phyloP scores from a whole-genome alignment of 1,140 invertebrate genomes.

The Sarcophaga peregrina region DNA sequence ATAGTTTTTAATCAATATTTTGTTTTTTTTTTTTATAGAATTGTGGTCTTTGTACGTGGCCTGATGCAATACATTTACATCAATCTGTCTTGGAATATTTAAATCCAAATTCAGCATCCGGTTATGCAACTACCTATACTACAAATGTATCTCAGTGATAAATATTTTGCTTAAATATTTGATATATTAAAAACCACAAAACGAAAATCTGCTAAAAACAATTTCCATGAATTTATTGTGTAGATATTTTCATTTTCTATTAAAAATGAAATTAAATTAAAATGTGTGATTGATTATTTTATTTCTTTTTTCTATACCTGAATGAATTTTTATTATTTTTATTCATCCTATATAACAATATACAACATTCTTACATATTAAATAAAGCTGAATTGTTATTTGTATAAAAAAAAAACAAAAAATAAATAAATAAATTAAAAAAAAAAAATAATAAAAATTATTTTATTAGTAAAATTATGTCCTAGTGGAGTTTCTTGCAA shows the following conservation, averaged over 20 bases:
- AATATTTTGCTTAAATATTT: not conserved
- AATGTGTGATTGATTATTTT: constrained; percentile 5
- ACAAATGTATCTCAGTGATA: constrained; percentile 13
- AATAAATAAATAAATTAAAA: too few relatives aligned
- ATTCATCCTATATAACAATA: not conserved
- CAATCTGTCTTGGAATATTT: constrained; percentile 14
- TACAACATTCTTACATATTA: not conserved
- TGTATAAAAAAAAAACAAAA: not conserved
- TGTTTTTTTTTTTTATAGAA: constrained; percentile 43
- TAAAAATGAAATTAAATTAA: not conserved
- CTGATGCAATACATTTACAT: constrained; percentile 62
- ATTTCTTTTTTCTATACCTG: constrained; percentile 16
- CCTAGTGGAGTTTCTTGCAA: too few relatives aligned
- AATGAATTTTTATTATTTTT: constrained; percentile 6
- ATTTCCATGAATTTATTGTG: constrained; percentile 37
- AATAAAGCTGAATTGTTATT: constrained; percentile 25
- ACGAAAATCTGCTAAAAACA: not conserved
- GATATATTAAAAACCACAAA: not conserved
- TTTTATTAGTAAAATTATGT: too few relatives aligned
- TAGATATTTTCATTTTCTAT: not conserved
- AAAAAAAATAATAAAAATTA: too few relatives aligned
- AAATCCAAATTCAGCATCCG: not conserved
- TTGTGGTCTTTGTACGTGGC: constrained; percentile 78
- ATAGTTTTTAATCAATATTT: constrained; percentile 5
- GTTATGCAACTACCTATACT: constrained; percentile 19